These are phyloP conservation scores for Trachurus trachurus DNA, from an alignment of 2,797 vertebrate species.

Conservation along the genomic window DNA sequence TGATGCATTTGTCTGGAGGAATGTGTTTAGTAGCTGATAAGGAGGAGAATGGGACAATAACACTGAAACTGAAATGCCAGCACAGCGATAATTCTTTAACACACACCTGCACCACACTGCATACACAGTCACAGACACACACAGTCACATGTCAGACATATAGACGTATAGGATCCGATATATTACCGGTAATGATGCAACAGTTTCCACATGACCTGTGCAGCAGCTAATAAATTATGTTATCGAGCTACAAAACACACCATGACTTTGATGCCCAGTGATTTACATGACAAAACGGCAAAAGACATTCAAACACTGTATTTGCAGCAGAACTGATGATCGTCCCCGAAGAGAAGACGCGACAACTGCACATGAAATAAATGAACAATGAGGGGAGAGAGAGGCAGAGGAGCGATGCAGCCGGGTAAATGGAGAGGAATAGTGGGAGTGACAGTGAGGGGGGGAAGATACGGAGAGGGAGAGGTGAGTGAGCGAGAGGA, in stretches of 20 bases:
- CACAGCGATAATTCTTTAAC: slow-evolving; percentile 41
- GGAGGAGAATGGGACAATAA: slow-evolving; percentile 63
- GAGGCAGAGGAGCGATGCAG: neutral
- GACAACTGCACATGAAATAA: slow-evolving; percentile 17
- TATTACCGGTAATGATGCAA: slow-evolving; percentile 16
- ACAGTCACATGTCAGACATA: slow-evolving; percentile 4
- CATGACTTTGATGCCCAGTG: slow-evolving; percentile 21
- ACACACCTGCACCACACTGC: slow-evolving; percentile 19
- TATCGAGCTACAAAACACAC: slow-evolving; percentile 11
- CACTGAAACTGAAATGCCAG: slow-evolving; percentile 64
- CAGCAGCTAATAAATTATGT: slow-evolving; percentile 17
- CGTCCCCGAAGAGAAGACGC: neutral
- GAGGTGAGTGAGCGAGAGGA: slow-evolving; percentile 38
- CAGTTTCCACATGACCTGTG: neutral
- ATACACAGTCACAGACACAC: slow-evolving; percentile 10
- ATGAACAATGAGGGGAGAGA: neutral
- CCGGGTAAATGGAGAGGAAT: slow-evolving; percentile 8
- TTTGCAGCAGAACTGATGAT: slow-evolving; percentile 8
- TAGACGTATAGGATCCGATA: slow-evolving; percentile 3
- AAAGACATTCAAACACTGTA: slow-evolving; percentile 5
- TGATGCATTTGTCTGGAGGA: slow-evolving; percentile 53
- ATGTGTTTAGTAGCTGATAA: slow-evolving; percentile 79
- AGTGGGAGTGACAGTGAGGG: slow-evolving; percentile 18
- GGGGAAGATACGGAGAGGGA: slow-evolving; percentile 16
- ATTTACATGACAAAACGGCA: slow-evolving; percentile 31